A percentile compares a stretch with the other conserved stretches of the same genome.
Conservation (phyloP, 2,888 invertebrate species). For the Dasypogon diadema region DNA sequence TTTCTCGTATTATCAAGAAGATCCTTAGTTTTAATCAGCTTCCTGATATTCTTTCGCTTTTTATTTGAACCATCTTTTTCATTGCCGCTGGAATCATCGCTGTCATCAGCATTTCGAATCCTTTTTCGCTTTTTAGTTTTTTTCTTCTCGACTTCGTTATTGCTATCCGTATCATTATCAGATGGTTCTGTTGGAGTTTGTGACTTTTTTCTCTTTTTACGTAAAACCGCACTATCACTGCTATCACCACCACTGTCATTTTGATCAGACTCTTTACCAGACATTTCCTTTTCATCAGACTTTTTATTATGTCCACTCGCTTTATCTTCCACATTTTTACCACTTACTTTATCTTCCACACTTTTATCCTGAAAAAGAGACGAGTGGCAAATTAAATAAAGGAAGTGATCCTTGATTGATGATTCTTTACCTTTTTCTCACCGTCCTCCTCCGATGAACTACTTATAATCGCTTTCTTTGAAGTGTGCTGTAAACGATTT, state of each 20-base stretch:
- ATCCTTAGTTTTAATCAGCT: conserved; percentile 73
- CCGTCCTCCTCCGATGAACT: not conserved
- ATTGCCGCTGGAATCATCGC: conserved; percentile 65
- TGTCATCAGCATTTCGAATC: conserved; percentile 16
- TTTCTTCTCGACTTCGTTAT: conserved; percentile 54
- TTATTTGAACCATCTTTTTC: conserved; percentile 63
- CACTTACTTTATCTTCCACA: not conserved
- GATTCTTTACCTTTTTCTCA: not conserved
- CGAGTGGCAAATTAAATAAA: too few relatives aligned
- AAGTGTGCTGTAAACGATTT: not conserved
- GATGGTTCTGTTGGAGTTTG: conserved; percentile 2
- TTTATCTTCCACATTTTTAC: not conserved
- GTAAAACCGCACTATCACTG: not conserved
- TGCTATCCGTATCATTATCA: conserved; percentile 41
- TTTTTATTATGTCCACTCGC: too few relatives aligned
- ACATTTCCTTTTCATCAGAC: not conserved
- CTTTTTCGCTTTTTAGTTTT: conserved; percentile 46
- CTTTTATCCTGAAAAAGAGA: not conserved
- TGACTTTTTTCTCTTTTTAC: conserved; percentile 37
- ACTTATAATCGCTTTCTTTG: not conserved
- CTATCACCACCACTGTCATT: conserved; percentile 24
- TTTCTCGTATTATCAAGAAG: conserved; percentile 85
- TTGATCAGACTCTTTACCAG: not conserved
- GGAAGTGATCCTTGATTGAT: too few relatives aligned
- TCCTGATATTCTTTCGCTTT: conserved; percentile 73